These are phyloP conservation scores for Motacilla alba DNA, from an alignment of 2,113 vertebrate species.

Conservation along the genomic window DNA sequence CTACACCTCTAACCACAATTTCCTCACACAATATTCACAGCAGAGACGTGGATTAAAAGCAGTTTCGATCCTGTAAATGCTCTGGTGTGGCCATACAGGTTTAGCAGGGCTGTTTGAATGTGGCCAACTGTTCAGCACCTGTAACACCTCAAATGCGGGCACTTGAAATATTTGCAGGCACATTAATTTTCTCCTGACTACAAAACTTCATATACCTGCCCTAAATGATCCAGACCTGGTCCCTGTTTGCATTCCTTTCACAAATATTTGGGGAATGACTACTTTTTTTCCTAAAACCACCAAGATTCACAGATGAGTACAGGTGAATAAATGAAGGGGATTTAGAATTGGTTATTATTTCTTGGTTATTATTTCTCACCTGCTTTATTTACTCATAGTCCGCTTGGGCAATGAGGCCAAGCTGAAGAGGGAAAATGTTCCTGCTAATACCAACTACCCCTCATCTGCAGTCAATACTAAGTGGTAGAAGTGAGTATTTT, in stretches of 20 bases:
- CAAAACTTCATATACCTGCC: not conserved
- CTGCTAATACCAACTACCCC: not conserved
- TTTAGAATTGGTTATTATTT: not conserved
- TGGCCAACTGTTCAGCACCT: not conserved
- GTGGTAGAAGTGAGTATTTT: not conserved
- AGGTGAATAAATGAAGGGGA: not conserved
- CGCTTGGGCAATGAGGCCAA: not conserved
- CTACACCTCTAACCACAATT: not conserved
- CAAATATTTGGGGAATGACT: not conserved
- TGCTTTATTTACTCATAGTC: not conserved
- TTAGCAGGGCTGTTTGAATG: not conserved
- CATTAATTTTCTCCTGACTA: not conserved
- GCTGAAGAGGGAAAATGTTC: not conserved
- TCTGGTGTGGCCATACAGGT: not conserved
- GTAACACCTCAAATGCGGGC: not conserved
- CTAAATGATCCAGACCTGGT: not conserved
- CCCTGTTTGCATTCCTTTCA: not conserved
- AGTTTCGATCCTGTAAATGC: not conserved
- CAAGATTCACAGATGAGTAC: not conserved
- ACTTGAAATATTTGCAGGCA: not conserved
- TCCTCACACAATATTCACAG: not conserved
- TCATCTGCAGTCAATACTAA: not conserved
- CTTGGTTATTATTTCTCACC: not conserved
- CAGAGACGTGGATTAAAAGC: not conserved
- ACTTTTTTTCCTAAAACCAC: not conserved